Conservation (phyloP, 1,140 invertebrate species). For the Drosophila nigromelanica region DNA sequence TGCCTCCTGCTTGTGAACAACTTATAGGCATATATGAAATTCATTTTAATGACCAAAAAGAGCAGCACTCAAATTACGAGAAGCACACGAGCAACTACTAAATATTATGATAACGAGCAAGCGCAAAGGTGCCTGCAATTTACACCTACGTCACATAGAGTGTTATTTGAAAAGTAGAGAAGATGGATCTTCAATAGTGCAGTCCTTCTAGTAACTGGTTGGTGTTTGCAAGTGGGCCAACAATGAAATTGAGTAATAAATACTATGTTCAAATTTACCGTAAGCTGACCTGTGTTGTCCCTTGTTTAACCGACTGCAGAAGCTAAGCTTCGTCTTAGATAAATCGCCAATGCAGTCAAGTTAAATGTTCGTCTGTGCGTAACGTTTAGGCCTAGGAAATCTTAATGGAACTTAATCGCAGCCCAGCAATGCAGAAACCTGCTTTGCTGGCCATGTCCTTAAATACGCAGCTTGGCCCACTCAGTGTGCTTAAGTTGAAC, state of each 20-base stretch:
- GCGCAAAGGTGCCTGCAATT: constrained; percentile 10
- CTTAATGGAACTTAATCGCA: constrained; percentile 49
- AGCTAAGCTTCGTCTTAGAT: not conserved
- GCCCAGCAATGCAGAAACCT: constrained; percentile 54
- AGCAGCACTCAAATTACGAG: constrained; percentile 48
- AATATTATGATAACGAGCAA: constrained; percentile 36
- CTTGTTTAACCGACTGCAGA: not conserved
- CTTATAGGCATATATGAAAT: constrained; percentile 40
- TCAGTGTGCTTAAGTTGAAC: constrained; percentile 12
- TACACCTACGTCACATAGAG: constrained; percentile 38
- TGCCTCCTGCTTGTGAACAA: constrained; percentile 11
- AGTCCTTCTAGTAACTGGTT: not conserved
- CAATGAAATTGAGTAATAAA: not conserved
- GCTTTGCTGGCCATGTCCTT: constrained; percentile 46
- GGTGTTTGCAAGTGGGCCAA: too few species aligned
- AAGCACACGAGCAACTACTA: not conserved
- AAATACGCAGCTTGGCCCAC: constrained; percentile 39
- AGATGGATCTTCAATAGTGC: not conserved
- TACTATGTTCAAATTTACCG: not conserved
- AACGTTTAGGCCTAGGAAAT: constrained; percentile 30
- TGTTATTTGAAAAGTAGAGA: not conserved
- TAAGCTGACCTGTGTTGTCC: not conserved
- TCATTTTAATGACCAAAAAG: constrained; percentile 60
- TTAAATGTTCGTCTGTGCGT: not conserved
- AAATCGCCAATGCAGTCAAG: not conserved